Evolutionary conservation across 1,140 invertebrate genomes (phyloP), one percentile per base, ranked within the genome.

Genomic region (Aphelenchoides besseyi): DNA sequence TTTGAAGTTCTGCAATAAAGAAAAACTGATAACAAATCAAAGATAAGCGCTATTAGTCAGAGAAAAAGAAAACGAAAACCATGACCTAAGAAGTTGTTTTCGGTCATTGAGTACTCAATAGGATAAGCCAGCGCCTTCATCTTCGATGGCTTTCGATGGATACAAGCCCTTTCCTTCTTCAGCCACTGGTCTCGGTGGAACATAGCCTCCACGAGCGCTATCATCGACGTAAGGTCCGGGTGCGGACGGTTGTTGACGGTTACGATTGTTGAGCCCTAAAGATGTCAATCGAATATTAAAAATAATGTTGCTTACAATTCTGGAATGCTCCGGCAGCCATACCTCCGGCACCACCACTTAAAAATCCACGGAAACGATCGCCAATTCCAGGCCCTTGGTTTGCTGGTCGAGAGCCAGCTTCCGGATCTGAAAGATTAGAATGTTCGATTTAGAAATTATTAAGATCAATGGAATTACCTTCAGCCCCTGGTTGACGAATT

Each of bases 151-250:
- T 53, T 66, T 33, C 12, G 12, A 23, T 23, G 63, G 63, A 53
- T 66, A 66, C 1, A 66, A 33, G 12, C 63, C 63, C 30, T 66
- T 33, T 1, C 63, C 63, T 8, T 66, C 63, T 66, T 66, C 36
- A 29, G 63, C 63, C 63, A 18, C 16, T 53, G 63, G 63, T 12
- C 36, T 26, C 12, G 63, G 63, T 30, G 63, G 63, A 16, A 36
- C 16, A 53, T 66, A 66, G 12, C 48, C 62, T 23, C 62, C 62
- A 54, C 26, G 62, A 23, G 53, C 9, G 12, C 32, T n/a, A n/a
- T 30, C 26, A 61, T 30, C 63, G 28, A n/a, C 37, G n/a, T 5
- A 41, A 41, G 37, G 37, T 8, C 55, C 55, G 30, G 26, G 16
- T 41, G 33, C 36, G 30, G 63, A 12, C n/a, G 63, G 36, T 53